Evolutionary conservation across 2,888 invertebrate genomes (phyloP).

Genomic region (Drosophila algonquin): DNA sequence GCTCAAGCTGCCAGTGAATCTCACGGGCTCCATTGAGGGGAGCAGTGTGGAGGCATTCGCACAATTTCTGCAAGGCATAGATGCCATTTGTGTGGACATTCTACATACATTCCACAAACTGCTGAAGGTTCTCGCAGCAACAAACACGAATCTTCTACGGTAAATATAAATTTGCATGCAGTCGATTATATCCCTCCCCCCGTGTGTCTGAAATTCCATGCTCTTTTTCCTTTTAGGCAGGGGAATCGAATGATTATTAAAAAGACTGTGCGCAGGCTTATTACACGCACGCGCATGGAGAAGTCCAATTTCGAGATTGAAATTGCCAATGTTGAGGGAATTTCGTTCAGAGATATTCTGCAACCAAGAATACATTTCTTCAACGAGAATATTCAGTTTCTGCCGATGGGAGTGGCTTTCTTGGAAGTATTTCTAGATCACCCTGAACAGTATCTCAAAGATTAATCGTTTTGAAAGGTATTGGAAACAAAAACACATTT

Average conservation of each 20-base stretch:
- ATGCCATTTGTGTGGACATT: constrained; percentile 53
- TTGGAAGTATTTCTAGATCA: constrained; percentile 63
- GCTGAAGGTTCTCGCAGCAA: constrained; percentile 41
- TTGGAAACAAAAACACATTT: background rate
- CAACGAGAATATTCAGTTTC: constrained; percentile 66
- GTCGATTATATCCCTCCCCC: background rate
- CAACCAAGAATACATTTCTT: constrained; percentile 70
- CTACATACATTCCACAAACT: constrained; percentile 44
- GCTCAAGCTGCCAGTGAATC: constrained; percentile 65
- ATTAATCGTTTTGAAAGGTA: background rate
- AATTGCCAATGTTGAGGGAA: constrained; percentile 63
- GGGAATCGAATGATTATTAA: constrained; percentile 55
- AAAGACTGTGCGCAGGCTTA: constrained; percentile 54
- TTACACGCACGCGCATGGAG: constrained; percentile 38
- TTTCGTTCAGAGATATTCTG: constrained; percentile 68
- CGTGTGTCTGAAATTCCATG: background rate
- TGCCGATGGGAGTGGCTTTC: constrained; percentile 75
- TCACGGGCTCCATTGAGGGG: constrained; percentile 37
- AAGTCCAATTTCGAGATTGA: constrained; percentile 59
- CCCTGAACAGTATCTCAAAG: constrained; percentile 61
- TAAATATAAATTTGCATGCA: constrained; percentile 32
- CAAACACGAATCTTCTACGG: constrained; percentile 60
- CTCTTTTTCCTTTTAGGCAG: constrained; percentile 50
- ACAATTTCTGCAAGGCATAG: constrained; percentile 56
- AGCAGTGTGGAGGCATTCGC: constrained; percentile 47